Evolutionary conservation across 1,140 invertebrate genomes (phyloP).

Genomic region (Bursaphelenchus mucronatus): DNA sequence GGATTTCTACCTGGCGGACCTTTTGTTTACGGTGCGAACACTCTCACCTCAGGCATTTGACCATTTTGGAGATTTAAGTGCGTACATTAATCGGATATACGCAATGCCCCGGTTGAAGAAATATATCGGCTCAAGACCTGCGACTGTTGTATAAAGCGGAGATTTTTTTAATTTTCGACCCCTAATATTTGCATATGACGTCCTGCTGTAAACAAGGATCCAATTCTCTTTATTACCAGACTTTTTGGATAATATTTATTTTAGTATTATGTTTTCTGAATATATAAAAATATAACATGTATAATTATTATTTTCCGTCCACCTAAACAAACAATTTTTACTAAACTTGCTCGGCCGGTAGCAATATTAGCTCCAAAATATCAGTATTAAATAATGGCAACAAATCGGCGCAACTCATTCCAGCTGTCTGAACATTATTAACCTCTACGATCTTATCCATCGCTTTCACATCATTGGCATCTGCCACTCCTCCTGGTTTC

Average conservation of each 20-base stretch:
- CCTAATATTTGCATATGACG: no score
- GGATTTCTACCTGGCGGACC: slow-evolving; percentile 22
- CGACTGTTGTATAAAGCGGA: neutral
- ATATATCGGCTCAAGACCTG: slow-evolving; percentile 21
- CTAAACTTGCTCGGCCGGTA: no score
- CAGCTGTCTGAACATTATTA: slow-evolving; percentile 9
- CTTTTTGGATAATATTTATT: neutral
- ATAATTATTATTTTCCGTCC: neutral
- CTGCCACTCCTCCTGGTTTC: slow-evolving; percentile 12
- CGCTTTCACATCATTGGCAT: neutral
- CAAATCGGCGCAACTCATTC: slow-evolving; percentile 5
- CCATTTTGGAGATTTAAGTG: slow-evolving; percentile 12
- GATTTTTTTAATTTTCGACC: no score
- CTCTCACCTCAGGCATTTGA: slow-evolving; percentile 24
- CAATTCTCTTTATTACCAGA: no score
- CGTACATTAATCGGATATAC: slow-evolving; percentile 30
- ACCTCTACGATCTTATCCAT: slow-evolving; percentile 11
- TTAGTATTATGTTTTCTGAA: neutral
- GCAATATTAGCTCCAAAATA: slow-evolving; percentile 2
- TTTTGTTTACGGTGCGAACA: slow-evolving; percentile 16
- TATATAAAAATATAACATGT: neutral
- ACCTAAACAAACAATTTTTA: no score
- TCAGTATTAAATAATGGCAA: slow-evolving; percentile 15
- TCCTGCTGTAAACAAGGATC: no score
- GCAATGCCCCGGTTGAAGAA: slow-evolving; percentile 13